A percentile compares a stretch with the other conserved stretches of the same genome.
These are phyloP conservation scores for Aporrectodea caliginosa DNA, from an alignment of 1,140 invertebrate species.

Conservation along the genomic window DNA sequence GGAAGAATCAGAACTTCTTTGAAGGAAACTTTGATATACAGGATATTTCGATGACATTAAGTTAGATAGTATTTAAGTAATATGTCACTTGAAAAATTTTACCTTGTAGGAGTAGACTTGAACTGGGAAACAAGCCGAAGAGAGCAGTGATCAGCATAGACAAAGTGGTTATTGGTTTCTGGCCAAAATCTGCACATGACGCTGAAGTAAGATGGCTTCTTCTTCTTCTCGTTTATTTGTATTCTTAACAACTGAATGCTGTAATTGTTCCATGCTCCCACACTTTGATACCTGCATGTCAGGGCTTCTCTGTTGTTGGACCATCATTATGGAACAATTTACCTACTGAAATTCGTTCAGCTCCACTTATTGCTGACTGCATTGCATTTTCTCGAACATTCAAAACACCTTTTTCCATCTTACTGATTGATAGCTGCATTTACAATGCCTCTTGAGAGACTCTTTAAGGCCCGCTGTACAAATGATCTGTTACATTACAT, in stretches of 20 bases:
- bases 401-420: no score
- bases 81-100: background rate
- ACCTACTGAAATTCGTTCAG: background rate
- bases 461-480: no score
- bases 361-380: background rate
- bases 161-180: conserved; percentile 48
- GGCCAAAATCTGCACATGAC: conserved; percentile 50
- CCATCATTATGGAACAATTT: background rate
- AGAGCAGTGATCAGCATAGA: conserved; percentile 52
- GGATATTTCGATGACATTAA: background rate
- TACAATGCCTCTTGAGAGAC: no score
- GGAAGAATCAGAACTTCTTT: background rate
- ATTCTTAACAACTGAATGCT: background rate
- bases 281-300: no score
- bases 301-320: no score
- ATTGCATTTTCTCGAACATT: no score
- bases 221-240: background rate
- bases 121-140: conserved; percentile 49
- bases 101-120: background rate
- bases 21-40: background rate
- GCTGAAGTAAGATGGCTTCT: conserved; percentile 42
- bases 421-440: no score
- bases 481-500: no score
- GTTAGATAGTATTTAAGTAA: background rate
- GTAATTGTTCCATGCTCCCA: background rate